phyloP scores from a whole-genome alignment of 2,113 vertebrate species.

The Excalfactoria chinensis region DNA sequence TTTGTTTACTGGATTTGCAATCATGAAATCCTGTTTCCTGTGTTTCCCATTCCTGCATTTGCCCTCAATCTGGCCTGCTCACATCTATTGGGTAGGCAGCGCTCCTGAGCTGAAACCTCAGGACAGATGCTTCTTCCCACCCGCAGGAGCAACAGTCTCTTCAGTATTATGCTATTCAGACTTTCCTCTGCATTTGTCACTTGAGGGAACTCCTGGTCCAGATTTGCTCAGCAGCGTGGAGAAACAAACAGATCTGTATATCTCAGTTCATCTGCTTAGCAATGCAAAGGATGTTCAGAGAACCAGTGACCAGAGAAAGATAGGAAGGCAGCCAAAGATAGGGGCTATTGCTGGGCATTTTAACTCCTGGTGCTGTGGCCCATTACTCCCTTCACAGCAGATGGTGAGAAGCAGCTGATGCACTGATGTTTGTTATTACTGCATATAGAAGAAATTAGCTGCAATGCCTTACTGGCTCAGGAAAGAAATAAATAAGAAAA shows the following conservation, averaged over 20 bases:
- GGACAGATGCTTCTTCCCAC: background rate
- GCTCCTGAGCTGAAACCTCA: background rate
- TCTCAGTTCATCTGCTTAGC: conserved; percentile 23
- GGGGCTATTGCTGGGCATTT: background rate
- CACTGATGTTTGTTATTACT: background rate
- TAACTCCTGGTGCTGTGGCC: background rate
- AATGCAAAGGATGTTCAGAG: background rate
- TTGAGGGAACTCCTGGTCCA: background rate
- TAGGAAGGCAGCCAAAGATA: background rate
- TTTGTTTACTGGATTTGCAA: background rate
- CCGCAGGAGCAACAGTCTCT: accelerated
- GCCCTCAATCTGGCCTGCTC: background rate
- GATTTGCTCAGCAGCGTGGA: background rate
- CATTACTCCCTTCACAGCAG: background rate
- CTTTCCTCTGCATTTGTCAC: background rate
- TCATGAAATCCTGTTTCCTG: background rate
- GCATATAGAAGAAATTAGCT: background rate
- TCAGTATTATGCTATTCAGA: background rate
- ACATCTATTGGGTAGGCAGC: background rate
- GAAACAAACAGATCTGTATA: background rate
- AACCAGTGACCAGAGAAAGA: background rate
- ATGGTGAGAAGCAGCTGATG: background rate
- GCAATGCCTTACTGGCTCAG: background rate
- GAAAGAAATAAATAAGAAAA: background rate
- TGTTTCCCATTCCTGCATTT: background rate